phyloP scores from a whole-genome alignment of 2,888 invertebrate genomes.

The Ceramica pisi region DNA sequence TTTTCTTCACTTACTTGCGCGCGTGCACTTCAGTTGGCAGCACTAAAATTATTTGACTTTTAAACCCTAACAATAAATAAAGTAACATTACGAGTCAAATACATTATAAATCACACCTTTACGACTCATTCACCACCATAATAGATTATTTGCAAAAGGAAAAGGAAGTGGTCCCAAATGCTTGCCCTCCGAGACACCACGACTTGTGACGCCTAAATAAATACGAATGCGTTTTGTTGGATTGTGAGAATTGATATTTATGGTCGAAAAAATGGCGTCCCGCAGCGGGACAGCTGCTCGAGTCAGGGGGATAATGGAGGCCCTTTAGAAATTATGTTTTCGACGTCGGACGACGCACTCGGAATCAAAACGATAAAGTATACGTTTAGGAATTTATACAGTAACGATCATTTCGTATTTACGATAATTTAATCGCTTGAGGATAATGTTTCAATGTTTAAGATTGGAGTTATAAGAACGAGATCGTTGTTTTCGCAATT shows the following conservation, averaged over 20 bases:
- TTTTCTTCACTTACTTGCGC: conserved; percentile 35
- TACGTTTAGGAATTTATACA: conserved; percentile 66
- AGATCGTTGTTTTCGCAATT: conserved; percentile 48
- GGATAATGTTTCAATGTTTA: conserved; percentile 61
- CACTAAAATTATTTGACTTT: conserved; percentile 59
- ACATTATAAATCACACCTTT: conserved; percentile 73
- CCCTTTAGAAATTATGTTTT: conserved; percentile 74
- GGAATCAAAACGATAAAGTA: conserved; percentile 70
- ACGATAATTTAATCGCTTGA: conserved; percentile 64
- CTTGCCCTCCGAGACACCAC: conserved; percentile 75
- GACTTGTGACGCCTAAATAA: conserved; percentile 84
- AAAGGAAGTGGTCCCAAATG: conserved; percentile 79
- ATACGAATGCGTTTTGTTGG: conserved; percentile 88
- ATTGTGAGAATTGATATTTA: conserved; percentile 89
- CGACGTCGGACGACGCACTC: conserved; percentile 69
- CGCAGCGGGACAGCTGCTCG: conserved; percentile 83
- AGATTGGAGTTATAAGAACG: conserved; percentile 46
- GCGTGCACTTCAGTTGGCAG: conserved; percentile 56
- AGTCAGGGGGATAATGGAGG: conserved; percentile 73
- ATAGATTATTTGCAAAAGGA: conserved; percentile 79
- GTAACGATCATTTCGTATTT: conserved; percentile 66
- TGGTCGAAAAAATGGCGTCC: conserved; percentile 86
- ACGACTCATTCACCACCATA: conserved; percentile 75
- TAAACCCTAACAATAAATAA: conserved; percentile 63
- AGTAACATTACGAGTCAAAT: conserved; percentile 64